Percentiles rank a stretch among this genome's conserved stretches.
Evolutionary conservation across 1,140 invertebrate species (phyloP).

Genomic region (Drosophila quadrilineata): DNA sequence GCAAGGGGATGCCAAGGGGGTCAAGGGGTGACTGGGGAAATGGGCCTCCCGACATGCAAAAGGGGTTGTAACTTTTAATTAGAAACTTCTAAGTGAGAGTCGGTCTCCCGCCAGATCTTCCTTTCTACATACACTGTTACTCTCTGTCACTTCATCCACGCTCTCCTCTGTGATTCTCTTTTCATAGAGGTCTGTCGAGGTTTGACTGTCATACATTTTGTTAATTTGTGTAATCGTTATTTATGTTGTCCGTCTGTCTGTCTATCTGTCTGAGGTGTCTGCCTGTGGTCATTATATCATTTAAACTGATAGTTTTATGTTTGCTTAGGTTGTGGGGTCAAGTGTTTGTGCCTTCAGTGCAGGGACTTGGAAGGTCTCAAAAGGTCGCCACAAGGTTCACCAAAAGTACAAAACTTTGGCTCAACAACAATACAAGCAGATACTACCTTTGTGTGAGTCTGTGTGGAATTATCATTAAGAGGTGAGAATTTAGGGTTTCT

Average conservation of each 20-base stretch:
- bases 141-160: not conserved
- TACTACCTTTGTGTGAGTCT: not conserved
- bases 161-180: not conserved
- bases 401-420: constrained; percentile 29
- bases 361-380: constrained; percentile 10
- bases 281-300: constrained; percentile 52
- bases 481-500: not conserved
- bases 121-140: constrained; percentile 3
- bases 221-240: constrained; percentile 64
- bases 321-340: constrained; percentile 20
- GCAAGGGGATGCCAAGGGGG: not conserved
- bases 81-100: constrained; percentile 37
- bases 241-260: constrained; percentile 22
- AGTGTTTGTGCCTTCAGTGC: constrained; percentile 26
- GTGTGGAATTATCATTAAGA: constrained; percentile 25
- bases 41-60: constrained; percentile 3
- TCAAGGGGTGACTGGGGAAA: not conserved
- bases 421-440: constrained; percentile 12
- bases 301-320: constrained; percentile 40
- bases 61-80: constrained; percentile 66
- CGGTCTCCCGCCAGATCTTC: no score
- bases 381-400: constrained; percentile 40
- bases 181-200: not conserved
- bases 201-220: constrained; percentile 16
- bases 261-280: not conserved